Percentiles rank a stretch among this genome's conserved stretches.
Conservation (phyloP, 2,797 vertebrate genomes). For the Crenichthys baileyi region DNA sequence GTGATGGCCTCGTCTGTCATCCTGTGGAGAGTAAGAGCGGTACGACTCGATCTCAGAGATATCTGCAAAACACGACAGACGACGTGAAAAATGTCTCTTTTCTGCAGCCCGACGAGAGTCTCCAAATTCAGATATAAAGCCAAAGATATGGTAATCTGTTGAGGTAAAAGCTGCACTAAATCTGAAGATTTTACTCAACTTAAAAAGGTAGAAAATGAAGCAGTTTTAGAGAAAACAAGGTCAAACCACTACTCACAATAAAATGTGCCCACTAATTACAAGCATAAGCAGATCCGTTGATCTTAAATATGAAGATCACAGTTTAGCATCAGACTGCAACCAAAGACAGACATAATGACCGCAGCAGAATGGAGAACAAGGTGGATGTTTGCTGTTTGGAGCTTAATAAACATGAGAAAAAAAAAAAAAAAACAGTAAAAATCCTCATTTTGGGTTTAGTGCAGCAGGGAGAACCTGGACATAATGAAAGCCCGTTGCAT, state of each 20-base stretch:
- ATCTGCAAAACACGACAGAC: slow-evolving; percentile 79
- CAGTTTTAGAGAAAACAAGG: slow-evolving; percentile 21
- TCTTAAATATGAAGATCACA: slow-evolving; percentile 1
- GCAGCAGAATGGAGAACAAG: not conserved
- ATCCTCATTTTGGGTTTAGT: not conserved
- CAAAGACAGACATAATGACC: not conserved
- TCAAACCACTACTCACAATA: slow-evolving; percentile 19
- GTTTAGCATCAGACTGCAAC: not conserved
- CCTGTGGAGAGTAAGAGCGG: slow-evolving; percentile 92
- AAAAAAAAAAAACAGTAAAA: not conserved
- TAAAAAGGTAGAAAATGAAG: not conserved
- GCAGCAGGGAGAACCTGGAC: slow-evolving; percentile 47
- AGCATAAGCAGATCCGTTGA: not conserved
- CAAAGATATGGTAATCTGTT: not conserved
- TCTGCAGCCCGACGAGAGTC: slow-evolving; percentile 1
- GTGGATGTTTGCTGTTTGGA: not conserved
- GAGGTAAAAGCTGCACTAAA: not conserved
- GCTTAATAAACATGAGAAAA: not conserved
- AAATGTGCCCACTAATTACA: not conserved
- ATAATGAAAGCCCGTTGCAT: slow-evolving; percentile 74
- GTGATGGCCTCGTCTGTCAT: slow-evolving; percentile 86
- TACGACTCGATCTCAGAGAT: slow-evolving; percentile 98
- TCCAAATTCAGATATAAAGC: not conserved
- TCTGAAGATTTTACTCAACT: no score
- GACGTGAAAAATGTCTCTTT: slow-evolving; percentile 22